Conservation (phyloP, 2,113 vertebrate species). For the Toxostoma redivivum region DNA sequence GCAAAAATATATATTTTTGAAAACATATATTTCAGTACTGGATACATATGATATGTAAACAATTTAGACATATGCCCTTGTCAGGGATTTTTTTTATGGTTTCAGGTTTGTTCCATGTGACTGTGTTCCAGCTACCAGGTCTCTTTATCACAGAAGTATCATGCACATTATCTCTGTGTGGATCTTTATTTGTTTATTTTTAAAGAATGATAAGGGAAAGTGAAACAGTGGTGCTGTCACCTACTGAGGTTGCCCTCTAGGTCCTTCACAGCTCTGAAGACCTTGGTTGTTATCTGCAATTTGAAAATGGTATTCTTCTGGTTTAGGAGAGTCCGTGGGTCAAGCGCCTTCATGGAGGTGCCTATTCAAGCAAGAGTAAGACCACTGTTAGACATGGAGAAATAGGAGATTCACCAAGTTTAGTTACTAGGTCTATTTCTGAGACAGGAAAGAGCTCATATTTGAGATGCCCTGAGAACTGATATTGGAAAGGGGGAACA, state of each 20-base stretch:
- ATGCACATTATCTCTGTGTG: not conserved
- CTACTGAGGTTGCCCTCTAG: not conserved
- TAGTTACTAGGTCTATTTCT: not conserved
- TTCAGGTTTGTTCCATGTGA: not conserved
- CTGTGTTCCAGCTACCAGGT: not conserved
- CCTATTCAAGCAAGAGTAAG: not conserved
- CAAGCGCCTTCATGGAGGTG: not conserved
- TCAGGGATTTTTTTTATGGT: not conserved
- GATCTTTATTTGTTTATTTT: not conserved
- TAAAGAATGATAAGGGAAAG: not conserved
- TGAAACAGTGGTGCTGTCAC: not conserved
- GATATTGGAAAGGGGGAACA: fast-evolving
- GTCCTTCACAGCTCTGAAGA: not conserved
- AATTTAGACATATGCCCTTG: not conserved
- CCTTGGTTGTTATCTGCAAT: not conserved
- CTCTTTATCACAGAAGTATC: not conserved
- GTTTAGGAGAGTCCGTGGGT: not conserved
- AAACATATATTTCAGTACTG: not conserved
- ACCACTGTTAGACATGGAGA: not conserved
- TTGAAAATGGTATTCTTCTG: not conserved
- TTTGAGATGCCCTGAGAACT: not conserved
- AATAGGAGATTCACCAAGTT: not conserved
- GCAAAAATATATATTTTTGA: no score
- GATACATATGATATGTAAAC: not conserved
- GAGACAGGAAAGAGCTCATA: not conserved